A percentile compares a stretch with the other conserved stretches of the same genome.
Conservation (phyloP, 1,140 invertebrate species). For the Babylonia areolata region DNA sequence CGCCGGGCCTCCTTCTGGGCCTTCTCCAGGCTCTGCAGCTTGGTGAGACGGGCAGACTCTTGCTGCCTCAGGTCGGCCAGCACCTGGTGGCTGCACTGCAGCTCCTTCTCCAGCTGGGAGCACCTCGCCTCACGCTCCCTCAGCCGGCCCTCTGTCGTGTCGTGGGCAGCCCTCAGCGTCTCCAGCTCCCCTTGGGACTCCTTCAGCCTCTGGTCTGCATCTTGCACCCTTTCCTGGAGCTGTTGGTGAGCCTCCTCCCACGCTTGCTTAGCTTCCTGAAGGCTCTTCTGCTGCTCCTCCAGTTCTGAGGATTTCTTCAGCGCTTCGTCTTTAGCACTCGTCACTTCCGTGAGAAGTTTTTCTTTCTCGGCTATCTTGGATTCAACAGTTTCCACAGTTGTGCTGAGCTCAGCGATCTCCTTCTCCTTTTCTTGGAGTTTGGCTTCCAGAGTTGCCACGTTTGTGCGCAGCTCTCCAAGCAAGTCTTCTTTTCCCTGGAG, state of each 20-base stretch:
- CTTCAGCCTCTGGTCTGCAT: neutral
- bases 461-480: neutral
- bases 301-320: neutral
- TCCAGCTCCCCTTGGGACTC: slow-evolving; percentile 3
- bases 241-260: neutral
- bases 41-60: neutral
- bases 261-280: neutral
- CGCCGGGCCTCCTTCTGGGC: slow-evolving; percentile 29
- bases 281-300: slow-evolving; percentile 16
- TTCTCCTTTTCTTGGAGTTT: slow-evolving; percentile 8
- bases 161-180: neutral
- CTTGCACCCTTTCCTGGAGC: neutral
- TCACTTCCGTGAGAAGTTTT: neutral
- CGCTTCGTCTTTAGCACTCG: neutral
- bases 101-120: neutral
- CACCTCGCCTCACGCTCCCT: neutral
- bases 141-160: neutral
- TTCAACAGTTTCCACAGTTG: neutral
- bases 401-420: neutral
- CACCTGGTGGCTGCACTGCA: neutral
- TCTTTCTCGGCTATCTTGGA: slow-evolving; percentile 1
- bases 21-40: slow-evolving; percentile 29
- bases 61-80: slow-evolving; percentile 13
- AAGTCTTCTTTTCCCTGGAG: neutral
- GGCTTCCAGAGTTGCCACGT: slow-evolving; percentile 16